These are phyloP conservation scores for Hydrolagus colliei DNA, from an alignment of 2,797 vertebrate species.

Conservation along the genomic window DNA sequence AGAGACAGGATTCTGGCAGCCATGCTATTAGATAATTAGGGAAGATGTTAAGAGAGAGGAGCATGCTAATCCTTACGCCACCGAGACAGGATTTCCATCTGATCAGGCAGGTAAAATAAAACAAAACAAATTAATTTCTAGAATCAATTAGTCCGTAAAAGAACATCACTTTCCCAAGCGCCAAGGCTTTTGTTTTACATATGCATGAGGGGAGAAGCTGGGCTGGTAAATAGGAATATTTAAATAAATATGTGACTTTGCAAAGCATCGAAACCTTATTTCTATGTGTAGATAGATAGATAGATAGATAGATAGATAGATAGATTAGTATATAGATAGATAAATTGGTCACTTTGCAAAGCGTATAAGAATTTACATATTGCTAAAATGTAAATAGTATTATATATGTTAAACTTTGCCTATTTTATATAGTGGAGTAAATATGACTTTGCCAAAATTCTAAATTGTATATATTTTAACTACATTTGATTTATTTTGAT, in stretches of 20 bases:
- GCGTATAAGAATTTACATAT: no score
- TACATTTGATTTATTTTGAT: no score
- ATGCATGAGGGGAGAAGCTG: conserved; percentile 58
- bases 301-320: no score
- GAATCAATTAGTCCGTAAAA: conserved; percentile 71
- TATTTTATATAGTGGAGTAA: no score
- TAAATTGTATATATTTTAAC: no score
- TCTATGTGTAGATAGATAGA: no score
- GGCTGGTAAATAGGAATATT: conserved; percentile 4
- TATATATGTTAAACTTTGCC: no score
- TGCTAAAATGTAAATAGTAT: no score
- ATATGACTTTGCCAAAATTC: no score
- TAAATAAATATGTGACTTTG: neutral
- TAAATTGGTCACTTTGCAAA: no score
- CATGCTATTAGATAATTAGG: conserved; percentile 98
- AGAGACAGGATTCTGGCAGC: conserved; percentile 85
- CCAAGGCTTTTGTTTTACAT: conserved; percentile 52
- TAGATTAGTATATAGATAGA: neutral
- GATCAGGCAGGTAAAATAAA: conserved; percentile 74
- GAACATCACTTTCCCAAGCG: conserved; percentile 58
- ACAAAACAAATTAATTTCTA: conserved; percentile 71
- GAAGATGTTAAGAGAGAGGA: conserved; percentile 75
- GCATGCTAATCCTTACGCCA: conserved; percentile 80
- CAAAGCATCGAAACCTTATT: no score
- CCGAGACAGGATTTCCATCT: conserved; percentile 71